These are phyloP conservation scores for Patagioenas fasciata DNA, from an alignment of 2,113 vertebrate genomes.

Conservation along the genomic window DNA sequence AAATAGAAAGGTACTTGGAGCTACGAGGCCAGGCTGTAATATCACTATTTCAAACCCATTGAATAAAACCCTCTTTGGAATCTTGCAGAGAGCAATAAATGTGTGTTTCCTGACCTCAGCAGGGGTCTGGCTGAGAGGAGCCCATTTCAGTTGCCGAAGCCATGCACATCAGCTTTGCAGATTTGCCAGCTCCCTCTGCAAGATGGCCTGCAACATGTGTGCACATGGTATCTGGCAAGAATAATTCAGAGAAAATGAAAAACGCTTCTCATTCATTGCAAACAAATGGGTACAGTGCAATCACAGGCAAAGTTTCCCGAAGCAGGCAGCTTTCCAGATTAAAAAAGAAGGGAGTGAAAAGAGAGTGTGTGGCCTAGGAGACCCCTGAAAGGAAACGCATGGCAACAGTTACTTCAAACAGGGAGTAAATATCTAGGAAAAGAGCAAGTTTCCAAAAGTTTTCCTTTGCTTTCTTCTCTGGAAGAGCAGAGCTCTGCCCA, in stretches of 20 bases:
- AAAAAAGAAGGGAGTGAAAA: not conserved
- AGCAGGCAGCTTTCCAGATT: not conserved
- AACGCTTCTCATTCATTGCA: conserved; percentile 57
- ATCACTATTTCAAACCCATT: not conserved
- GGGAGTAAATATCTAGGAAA: not conserved
- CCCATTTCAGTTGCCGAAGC: not conserved
- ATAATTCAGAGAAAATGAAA: conserved; percentile 56
- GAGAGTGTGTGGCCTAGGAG: not conserved
- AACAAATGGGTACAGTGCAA: conserved; percentile 52
- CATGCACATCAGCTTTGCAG: not conserved
- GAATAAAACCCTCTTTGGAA: not conserved
- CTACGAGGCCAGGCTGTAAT: not conserved
- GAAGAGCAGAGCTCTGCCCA: not conserved
- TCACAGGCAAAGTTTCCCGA: conserved; percentile 15
- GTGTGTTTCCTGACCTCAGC: not conserved
- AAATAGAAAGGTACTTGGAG: not conserved
- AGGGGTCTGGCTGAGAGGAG: conserved; percentile 4
- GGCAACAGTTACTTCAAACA: conserved; percentile 9
- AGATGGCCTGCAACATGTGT: conserved; percentile 32
- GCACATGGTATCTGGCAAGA: conserved; percentile 50
- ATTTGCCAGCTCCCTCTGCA: conserved; percentile 47
- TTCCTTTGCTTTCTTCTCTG: not conserved
- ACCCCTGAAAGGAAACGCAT: not conserved
- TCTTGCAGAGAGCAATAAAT: not conserved
- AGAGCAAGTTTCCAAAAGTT: not conserved